These are phyloP conservation scores for Diorhabda elongata DNA, from an alignment of 1,140 invertebrate genomes.

Conservation along the genomic window DNA sequence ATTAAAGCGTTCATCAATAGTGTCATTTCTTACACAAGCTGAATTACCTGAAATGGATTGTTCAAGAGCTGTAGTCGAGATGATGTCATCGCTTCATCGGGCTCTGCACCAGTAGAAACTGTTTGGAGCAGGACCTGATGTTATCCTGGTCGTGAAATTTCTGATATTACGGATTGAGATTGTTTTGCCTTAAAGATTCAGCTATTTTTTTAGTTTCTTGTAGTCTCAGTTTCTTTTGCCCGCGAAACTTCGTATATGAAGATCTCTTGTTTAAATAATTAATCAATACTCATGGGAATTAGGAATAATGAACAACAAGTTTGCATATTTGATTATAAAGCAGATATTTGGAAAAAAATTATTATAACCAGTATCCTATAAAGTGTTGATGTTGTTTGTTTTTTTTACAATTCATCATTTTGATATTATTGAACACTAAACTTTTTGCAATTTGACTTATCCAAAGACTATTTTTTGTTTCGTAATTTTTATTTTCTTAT, in stretches of 20 bases:
- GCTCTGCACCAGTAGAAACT: conserved; percentile 20
- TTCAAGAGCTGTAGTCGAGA: conserved; percentile 21
- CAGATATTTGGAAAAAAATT: background rate
- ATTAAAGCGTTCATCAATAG: conserved; percentile 14
- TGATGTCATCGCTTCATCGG: conserved; percentile 19
- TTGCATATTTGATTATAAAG: conserved; percentile 9
- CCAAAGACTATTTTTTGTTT: too few relatives aligned
- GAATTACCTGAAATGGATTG: conserved; percentile 20
- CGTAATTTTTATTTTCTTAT: too few relatives aligned
- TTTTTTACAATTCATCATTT: too few relatives aligned
- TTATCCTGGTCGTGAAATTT: conserved; percentile 20
- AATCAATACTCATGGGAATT: conserved; percentile 15
- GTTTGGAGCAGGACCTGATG: conserved; percentile 20
- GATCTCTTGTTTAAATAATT: background rate
- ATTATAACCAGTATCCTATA: too few relatives aligned
- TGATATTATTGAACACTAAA: too few relatives aligned
- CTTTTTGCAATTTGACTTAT: too few relatives aligned
- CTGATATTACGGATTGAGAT: conserved; percentile 21
- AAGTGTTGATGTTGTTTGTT: too few relatives aligned
- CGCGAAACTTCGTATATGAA: too few relatives aligned
- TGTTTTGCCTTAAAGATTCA: background rate
- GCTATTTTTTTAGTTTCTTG: too few relatives aligned
- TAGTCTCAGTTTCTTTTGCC: too few relatives aligned
- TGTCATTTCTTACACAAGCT: conserved; percentile 21
- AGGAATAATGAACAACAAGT: background rate